Evolutionary conservation across 2,888 invertebrate genomes (phyloP), one percentile per base, ranked within the genome.

Genomic region (Pyrrhia umbra): DNA sequence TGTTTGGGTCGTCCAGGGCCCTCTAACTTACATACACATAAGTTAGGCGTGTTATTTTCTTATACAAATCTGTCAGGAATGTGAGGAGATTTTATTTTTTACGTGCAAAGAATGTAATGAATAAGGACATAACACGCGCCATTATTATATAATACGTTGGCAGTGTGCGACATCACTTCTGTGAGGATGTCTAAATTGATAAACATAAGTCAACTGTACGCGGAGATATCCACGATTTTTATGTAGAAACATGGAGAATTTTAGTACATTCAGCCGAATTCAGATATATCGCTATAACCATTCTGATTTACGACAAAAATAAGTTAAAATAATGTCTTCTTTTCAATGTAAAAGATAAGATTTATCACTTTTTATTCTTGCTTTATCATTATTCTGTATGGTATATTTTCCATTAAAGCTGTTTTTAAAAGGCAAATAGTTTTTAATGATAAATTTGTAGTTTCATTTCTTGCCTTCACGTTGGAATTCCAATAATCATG

Each of bases 91-190:
- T 91, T 92, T 92, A 91, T 90, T 91, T 91, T 92, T 90, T 92
- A 91, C 92, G 90, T 91, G 90, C 83, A 86, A 87, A 84, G 90
- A 92, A 93, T 93, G 80, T 89, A 88, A 91, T 88, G 88, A 87
- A 85, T 88, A 86, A 84, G 81, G 84, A 80, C 83, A 85, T 86
- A 86, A 88, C 85, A 85, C 80, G 78, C 65, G 75, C 82, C 83
- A 85, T 88, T 87, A 88, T 85, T 82, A 82, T 86, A 85, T 85
- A 84, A 84, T 84, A 81, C 78, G 77, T 81, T 78, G 81, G 72
- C 83, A 77, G 68, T 75, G 77, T 75, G 77, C 74, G 77, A 75
- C 62, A 71, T 68, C 67, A 68, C 72, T 64, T 67, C 79, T 84
- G 82, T 82, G 77, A 72, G 67, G 75, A 80, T 79, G 76, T 77